Base-by-base conservation (phyloP, 92 coral and sea anemone species). In the Siderastrea siderea region DNA sequence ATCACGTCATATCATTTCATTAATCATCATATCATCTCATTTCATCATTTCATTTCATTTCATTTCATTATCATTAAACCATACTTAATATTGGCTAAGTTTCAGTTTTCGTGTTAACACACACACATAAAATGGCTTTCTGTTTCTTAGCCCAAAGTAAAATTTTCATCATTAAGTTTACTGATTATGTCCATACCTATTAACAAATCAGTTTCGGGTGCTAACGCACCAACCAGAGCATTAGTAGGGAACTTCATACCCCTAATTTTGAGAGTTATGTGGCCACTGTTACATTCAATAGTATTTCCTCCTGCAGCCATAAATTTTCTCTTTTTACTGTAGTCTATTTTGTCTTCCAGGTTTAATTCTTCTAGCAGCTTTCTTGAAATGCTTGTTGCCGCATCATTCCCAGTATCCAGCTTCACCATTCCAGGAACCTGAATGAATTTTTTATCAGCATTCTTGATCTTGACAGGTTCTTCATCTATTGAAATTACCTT, bases 401-500 rank as follows among this genome's bases (percentile, higher is more conserved):
- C 46, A 59, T 46, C 53, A 46, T 78, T 78, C 17, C 82, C 82
- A 13, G 57, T 78, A 70, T 78, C 82, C 1, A 78, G 47, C 44
- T 6, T 12, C 2, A 78, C 55, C 6, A 46, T 46, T 9, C 70
- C 70, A 3, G 55, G 53, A 38, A 60, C 64, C 8, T 1, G 17
- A 4, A 57, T n/a, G 10, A 38, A 47, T 5, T 58, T 6, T 43
- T 47, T 46, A 59, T 60, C 52, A 11, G 19, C 68, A 62, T 45
- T 58, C 82, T 1, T 46, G 26, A 78, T 45, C 14, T 78, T 45
- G 4, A 78, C 82, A 1, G 2, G 53, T 15, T 78, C 82, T 47
- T 78, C 43, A n/a, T 78, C 83, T 46, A 45, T 38, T 3, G 82
- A 78, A 44, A 78, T 59, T 14, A 78, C 82, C 17, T 78, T 59